Base-by-base conservation (phyloP, 2,888 invertebrate species). In the Leptinotarsa juncta region DNA sequence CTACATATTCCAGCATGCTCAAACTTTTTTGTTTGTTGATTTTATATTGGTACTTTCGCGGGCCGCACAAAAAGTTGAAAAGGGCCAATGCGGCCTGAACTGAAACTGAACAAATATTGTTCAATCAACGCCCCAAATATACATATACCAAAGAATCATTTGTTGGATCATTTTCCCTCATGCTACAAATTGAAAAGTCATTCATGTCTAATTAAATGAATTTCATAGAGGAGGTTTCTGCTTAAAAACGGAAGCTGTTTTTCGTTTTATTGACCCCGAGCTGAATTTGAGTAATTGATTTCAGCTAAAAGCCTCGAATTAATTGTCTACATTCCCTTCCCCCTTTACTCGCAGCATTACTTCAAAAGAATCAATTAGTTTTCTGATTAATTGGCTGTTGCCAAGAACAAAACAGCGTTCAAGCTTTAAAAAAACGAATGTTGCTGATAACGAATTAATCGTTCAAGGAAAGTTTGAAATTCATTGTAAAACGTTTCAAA, bases 381-480 rank as follows among this genome's bases (percentile, higher is more conserved):
- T 10, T 3, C 62, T 42, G n/a, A 42, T 62, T 62, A 62, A 62
- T 62, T 62, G 62, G 62, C 16, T 62, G 42, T 62, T 32, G 42
- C 62, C 32, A n/a, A 62, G 42, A 62, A 62, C 62, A 62, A 62
- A 62, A 32, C 62, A 62, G 3, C 62, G 42, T 62, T 62, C 62
- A 14, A 18, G n/a, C 18, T 57, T 57, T 18, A 3, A 12, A 62
- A 23, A 62, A 62, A 26, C n/a, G 32, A 42, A 57, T 23, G 42
- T 32, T 62, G 62, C 62, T 42, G 62, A 62, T 32, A 42, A 18
- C n/a, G 62, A 42, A n/a, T 4, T 15, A 62, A 16, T 42, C 42
- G 16, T 62, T 42, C 32, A 32, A 32, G n/a, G 62, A 62, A 62
- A 62, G 5, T 57, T 14, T 15, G 23, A 14, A 15, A 57, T 15